Evolutionary conservation across 2,113 vertebrate species (phyloP), one percentile per base, ranked within the genome.

Genomic region (Emydocephalus ijimae): DNA sequence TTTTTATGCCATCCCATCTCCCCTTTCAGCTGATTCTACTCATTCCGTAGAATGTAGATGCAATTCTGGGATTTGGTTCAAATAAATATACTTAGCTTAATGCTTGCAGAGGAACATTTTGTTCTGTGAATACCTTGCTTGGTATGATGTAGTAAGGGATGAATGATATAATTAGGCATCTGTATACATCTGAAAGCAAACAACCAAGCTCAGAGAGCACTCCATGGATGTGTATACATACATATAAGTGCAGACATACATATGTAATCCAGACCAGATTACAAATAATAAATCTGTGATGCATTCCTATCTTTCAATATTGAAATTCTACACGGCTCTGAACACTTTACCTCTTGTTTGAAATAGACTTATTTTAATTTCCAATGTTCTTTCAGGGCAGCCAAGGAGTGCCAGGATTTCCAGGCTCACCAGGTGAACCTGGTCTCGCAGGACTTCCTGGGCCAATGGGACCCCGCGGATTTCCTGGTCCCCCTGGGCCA

Each of bases 371-470:
- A 43, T 39, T 18, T 43, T 81, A 81, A 81, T 21, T 85, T 88
- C 54, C 90, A 81, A 18, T 10, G n/a, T 3, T 43, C 26, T 29
- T 87, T 18, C 95, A 99, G 99, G 99, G 99, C 81, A 96, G 64
- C 94, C 96, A 91, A 94, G 99, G 99, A 56, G 96, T 98, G 15
- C 9, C 0, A 0, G 99, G 99, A 85, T 93, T 95, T 14, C 57
- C 93, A 0, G 99, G 99, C 29, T 0, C 88, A 8, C 64, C 98
- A 0, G 99, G 99, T 90, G 92, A 98, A 85, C 4, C 50, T 0
- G 99, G 99, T 6, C 95, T 98, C 34, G 98, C 98, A 56, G 99
- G 99, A 20, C 95, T 98, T 48, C 98, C 99, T 0, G 99, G 99
- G 85, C 99, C 99, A 0, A 97, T 98, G 0, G 99, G 99, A 96